These are phyloP conservation scores for Plectus sambesii DNA, from an alignment of 1,140 invertebrate genomes.

Conservation along the genomic window DNA sequence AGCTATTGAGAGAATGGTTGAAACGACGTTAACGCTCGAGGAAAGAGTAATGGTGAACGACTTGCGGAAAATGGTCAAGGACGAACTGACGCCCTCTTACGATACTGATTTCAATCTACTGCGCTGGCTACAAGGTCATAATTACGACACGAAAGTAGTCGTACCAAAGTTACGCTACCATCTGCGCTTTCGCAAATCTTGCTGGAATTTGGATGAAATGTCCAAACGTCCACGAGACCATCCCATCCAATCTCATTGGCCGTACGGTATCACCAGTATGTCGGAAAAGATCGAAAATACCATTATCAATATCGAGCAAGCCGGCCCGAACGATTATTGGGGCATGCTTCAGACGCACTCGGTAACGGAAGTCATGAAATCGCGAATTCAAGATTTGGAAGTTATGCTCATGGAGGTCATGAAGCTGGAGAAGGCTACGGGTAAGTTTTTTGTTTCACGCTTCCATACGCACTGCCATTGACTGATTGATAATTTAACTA, in stretches of 20 bases:
- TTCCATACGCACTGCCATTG: neutral
- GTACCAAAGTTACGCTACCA: too few species aligned
- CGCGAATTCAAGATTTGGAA: conserved; percentile 31
- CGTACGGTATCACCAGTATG: conserved; percentile 31
- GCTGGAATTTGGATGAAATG: conserved; percentile 32
- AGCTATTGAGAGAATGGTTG: too few species aligned
- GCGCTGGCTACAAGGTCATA: conserved; percentile 34
- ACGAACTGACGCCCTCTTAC: conserved; percentile 30
- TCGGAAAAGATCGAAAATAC: conserved; percentile 31
- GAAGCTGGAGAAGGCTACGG: conserved; percentile 30
- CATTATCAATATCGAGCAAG: conserved; percentile 39
- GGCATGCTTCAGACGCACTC: conserved; percentile 34
- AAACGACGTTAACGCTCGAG: too few species aligned
- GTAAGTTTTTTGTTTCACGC: conserved; percentile 2
- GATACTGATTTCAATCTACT: conserved; percentile 35
- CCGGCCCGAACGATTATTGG: conserved; percentile 31
- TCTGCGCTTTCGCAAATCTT: conserved; percentile 22
- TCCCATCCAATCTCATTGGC: conserved; percentile 36
- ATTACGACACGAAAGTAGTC: too few species aligned
- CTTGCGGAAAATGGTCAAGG: too few species aligned
- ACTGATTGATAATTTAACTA: too few species aligned
- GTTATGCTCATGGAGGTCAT: conserved; percentile 31
- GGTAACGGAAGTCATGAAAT: conserved; percentile 34
- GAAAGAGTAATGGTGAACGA: too few species aligned
- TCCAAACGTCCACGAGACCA: conserved; percentile 23